These are phyloP conservation scores for Salvelinus alpinus DNA, from an alignment of 2,113 vertebrate genomes.

Conservation along the genomic window DNA sequence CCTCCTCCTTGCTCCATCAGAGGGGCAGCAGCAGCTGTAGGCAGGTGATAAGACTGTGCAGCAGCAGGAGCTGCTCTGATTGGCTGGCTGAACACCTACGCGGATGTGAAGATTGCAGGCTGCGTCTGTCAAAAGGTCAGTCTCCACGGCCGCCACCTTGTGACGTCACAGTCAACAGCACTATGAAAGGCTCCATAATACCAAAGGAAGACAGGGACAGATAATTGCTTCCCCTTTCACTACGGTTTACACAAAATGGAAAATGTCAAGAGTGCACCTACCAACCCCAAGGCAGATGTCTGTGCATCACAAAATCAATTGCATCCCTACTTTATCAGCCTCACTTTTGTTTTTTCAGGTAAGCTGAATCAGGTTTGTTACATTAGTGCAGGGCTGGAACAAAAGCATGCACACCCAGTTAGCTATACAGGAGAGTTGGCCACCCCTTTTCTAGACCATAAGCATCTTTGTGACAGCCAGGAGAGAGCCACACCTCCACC, in stretches of 20 bases:
- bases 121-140: conserved; percentile 68
- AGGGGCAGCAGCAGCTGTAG: conserved; percentile 68
- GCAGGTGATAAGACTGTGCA: conserved; percentile 74
- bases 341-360: too few relatives aligned
- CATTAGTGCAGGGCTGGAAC: too few relatives aligned
- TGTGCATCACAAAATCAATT: background rate
- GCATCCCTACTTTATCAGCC: background rate
- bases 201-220: background rate
- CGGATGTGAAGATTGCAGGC: conserved; percentile 68
- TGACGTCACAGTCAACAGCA: conserved; percentile 52
- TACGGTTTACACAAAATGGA: background rate
- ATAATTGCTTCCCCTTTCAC: background rate
- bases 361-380: too few relatives aligned
- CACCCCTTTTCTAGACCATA: too few relatives aligned
- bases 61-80: conserved; percentile 57
- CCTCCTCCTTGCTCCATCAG: conserved; percentile 36
- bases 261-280: too few relatives aligned
- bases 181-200: conserved; percentile 34
- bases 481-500: background rate
- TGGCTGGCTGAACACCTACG: conserved; percentile 62
- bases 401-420: too few relatives aligned
- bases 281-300: too few relatives aligned
- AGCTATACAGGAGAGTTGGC: too few relatives aligned
- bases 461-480: background rate
- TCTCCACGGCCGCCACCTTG: conserved; percentile 46